These are phyloP conservation scores for Spodoptera litura DNA, from an alignment of 1,140 invertebrate species.

Conservation along the genomic window DNA sequence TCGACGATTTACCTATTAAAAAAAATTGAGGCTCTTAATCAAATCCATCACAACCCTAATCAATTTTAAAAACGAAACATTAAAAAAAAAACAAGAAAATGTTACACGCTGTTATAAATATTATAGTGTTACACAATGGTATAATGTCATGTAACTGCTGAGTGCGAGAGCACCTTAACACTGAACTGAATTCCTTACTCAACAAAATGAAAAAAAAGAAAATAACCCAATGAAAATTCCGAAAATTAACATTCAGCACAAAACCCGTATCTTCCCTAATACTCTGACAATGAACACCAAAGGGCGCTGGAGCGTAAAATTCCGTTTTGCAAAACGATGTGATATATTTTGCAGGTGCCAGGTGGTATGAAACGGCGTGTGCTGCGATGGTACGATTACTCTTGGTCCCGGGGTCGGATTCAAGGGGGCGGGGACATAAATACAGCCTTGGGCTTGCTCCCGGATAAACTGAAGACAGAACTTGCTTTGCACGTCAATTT, in stretches of 20 bases:
- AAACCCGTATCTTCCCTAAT: background rate
- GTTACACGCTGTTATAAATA: too few species aligned
- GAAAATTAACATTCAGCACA: background rate
- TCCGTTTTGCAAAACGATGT: background rate
- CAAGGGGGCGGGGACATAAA: constrained; percentile 98
- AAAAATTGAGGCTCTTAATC: too few species aligned
- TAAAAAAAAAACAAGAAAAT: too few species aligned
- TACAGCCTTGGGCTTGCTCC: constrained; percentile 95
- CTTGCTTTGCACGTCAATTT: constrained; percentile 98
- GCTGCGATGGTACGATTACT: constrained; percentile 98
- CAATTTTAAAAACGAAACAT: too few species aligned
- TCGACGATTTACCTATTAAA: too few species aligned
- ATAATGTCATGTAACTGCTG: too few species aligned
- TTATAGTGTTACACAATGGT: too few species aligned
- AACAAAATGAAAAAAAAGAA: background rate
- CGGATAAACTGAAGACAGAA: constrained; percentile 98
- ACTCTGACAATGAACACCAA: background rate
- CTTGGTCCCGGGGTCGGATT: constrained; percentile 98
- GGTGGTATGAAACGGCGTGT: constrained; percentile 97
- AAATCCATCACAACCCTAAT: too few species aligned
- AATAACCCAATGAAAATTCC: background rate
- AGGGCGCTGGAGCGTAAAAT: background rate
- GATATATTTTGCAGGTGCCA: constrained; percentile 88
- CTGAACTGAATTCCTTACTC: too few species aligned
- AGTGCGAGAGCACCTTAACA: too few species aligned